These are phyloP conservation scores for Nesidiocoris tenuis DNA, from an alignment of 2,888 invertebrate species.

Conservation along the genomic window DNA sequence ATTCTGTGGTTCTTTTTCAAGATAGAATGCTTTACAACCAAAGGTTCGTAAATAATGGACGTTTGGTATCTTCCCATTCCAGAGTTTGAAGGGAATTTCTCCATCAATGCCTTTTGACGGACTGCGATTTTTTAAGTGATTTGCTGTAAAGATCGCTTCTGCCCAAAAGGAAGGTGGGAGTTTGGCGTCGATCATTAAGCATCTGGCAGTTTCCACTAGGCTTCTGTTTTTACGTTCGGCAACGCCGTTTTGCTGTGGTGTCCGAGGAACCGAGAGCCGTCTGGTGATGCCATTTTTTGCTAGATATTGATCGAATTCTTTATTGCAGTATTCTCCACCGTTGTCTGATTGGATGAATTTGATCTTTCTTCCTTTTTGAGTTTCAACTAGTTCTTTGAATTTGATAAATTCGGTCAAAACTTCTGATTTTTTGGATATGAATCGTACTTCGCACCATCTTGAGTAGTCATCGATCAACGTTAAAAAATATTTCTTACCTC, in stretches of 20 bases:
- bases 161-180: constrained; percentile 45
- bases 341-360: constrained; percentile 50
- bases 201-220: constrained; percentile 52
- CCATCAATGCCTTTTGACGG: constrained; percentile 49
- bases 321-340: constrained; percentile 49
- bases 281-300: constrained; percentile 50
- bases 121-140: constrained; percentile 52
- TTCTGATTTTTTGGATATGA: constrained; percentile 50
- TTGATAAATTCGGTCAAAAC: constrained; percentile 47
- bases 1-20: background rate
- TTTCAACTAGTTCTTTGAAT: constrained; percentile 49
- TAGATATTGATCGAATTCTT: constrained; percentile 50
- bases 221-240: constrained; percentile 53
- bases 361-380: constrained; percentile 48
- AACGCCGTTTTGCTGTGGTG: constrained; percentile 52
- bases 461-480: constrained; percentile 31
- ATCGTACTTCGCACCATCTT: constrained; percentile 48
- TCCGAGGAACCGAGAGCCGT: constrained; percentile 51
- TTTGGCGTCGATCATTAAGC: constrained; percentile 51
- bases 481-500: constrained; percentile 1
- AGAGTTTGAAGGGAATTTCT: constrained; percentile 51
- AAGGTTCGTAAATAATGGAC: constrained; percentile 13
- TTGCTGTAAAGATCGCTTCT: constrained; percentile 53
- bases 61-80: constrained; percentile 47
- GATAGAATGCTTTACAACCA: background rate